Evolutionary conservation across 2,888 invertebrate species (phyloP), one percentile per base, ranked within the genome.

Genomic region (Caradrina clavipalpis): DNA sequence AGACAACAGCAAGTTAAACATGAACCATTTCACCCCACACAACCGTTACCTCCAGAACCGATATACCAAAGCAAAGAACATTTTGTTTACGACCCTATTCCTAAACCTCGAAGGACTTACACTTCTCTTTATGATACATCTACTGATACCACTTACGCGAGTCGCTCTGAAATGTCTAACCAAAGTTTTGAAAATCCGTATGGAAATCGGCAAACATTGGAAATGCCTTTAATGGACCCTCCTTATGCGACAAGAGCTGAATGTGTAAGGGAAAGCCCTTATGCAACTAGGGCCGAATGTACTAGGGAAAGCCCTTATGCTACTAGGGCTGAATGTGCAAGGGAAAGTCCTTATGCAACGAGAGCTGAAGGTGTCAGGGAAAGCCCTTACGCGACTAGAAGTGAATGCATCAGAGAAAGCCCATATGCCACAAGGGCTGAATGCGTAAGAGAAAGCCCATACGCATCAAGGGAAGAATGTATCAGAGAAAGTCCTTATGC

Each of bases 1-100:
- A 95, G 96, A 92, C 94, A 94, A 69, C 94, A 95, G 76, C 95
- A 96, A 89, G 90, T 89, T 68, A 95, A 94, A 87, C 96, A 96
- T 69, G 96, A 96, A 91, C 95, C 95, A 22, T 96, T 96, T 87
- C 94, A 94, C 78, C 96, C 96, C 59, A 92, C 95, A 59, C 96
- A 95, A 91, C 94, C 95, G 55, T 90, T 95, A 95, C 96, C 95
- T 94, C 95, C 94, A 87, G 96, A 96, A 90, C 96, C 96, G 66
- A 82, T 93, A 82, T 96, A 96, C 94, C 96, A 96, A 95, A 95
- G 95, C 80, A 96, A 95, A 91, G 95, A 95, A 58, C 95, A 94
- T 83, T 86, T 95, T 83, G 89, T 96, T 76, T 96, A 96, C 80
- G 96, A 96, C 75, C 95, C 95, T 83, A 95, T 96, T 77, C 96